Evolutionary conservation across 2,797 vertebrate genomes (phyloP).

Genomic region (Diglossa cyanea): DNA sequence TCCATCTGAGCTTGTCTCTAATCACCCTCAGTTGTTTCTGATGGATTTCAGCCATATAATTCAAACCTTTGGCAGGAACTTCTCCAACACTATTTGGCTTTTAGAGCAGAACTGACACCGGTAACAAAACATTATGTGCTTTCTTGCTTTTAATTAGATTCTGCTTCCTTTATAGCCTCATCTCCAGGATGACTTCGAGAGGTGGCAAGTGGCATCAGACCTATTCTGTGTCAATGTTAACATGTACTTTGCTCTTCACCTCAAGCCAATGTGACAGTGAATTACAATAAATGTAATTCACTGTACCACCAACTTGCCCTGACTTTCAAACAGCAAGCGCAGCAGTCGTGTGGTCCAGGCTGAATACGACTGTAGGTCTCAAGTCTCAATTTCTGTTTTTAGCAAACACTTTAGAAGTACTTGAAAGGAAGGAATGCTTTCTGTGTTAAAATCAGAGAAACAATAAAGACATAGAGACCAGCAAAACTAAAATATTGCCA

Average conservation of each 20-base stretch:
- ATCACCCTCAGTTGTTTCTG: background rate
- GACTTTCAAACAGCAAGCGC: background rate
- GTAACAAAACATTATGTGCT: background rate
- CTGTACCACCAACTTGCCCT: background rate
- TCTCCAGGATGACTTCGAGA: background rate
- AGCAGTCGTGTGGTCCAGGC: background rate
- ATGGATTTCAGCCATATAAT: background rate
- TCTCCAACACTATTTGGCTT: background rate
- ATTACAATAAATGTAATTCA: background rate
- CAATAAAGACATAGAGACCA: background rate
- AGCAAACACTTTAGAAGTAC: background rate
- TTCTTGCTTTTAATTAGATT: background rate
- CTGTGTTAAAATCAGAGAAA: background rate
- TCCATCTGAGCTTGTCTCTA: background rate
- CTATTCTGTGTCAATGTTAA: background rate
- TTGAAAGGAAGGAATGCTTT: background rate
- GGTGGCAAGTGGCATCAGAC: background rate
- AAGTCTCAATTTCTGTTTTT: background rate
- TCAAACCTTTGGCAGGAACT: background rate
- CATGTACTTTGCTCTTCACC: background rate
- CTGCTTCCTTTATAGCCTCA: background rate
- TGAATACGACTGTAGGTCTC: background rate
- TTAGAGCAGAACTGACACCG: background rate
- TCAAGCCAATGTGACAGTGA: background rate
- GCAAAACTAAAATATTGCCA: background rate